These are phyloP conservation scores for Ceraclea dissimilis DNA, from an alignment of 2,888 invertebrate genomes.

Conservation along the genomic window DNA sequence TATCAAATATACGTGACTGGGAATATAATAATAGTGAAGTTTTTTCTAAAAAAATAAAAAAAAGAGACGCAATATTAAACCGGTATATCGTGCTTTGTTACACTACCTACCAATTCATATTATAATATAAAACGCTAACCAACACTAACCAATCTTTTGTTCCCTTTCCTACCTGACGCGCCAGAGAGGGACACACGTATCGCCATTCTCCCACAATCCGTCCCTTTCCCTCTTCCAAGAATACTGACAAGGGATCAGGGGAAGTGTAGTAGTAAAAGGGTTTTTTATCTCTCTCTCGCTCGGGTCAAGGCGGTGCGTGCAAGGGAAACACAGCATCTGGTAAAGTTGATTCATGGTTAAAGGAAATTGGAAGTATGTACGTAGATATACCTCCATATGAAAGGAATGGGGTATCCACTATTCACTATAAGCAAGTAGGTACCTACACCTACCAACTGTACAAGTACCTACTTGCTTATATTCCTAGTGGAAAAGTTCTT, in stretches of 20 bases:
- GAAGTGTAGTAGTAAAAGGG: not conserved
- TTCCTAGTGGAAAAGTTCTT: no score
- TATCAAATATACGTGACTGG: no score
- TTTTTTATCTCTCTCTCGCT: not conserved
- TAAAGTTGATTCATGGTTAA: slow-evolving; percentile 1
- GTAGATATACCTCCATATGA: not conserved
- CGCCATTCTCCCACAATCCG: not conserved
- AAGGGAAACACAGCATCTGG: not conserved
- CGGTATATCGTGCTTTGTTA: no score
- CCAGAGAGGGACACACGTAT: not conserved
- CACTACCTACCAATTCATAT: no score
- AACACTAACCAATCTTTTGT: not conserved
- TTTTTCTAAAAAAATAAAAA: no score
- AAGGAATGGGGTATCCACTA: no score
- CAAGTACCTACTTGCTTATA: no score
- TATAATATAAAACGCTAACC: not conserved
- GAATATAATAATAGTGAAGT: no score
- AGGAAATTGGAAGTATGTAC: not conserved
- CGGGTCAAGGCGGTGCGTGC: not conserved
- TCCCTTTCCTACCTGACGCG: not conserved
- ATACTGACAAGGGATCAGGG: not conserved
- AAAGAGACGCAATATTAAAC: no score
- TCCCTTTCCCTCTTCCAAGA: not conserved
- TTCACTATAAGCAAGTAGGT: no score
- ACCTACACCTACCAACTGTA: no score